Base-by-base conservation (phyloP, 2,797 vertebrate species). In the Gouania willdenowi region DNA sequence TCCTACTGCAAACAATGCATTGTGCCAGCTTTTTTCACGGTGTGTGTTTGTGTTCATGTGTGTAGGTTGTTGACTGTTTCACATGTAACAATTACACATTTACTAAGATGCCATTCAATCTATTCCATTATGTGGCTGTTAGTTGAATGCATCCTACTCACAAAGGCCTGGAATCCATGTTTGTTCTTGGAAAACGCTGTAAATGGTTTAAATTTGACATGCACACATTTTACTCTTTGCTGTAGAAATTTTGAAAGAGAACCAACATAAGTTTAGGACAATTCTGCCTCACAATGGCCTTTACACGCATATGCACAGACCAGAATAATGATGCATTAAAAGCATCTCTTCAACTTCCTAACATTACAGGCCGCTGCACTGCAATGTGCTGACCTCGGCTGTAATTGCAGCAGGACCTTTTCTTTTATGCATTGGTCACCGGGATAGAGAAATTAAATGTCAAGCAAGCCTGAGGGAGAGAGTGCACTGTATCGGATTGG, bases 401-500 rank as follows among this genome's bases (percentile, higher is more conserved):
- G 51, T 74, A 81, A 85, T 74, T 79, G 70, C 60, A 63, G 51
- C 13, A 48, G 51, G 62, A 77, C 74, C 66, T 80, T 75, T 81
- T 75, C 49, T 66, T 79, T 75, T 72, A 74, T 71, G 65, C 58
- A 58, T 52, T 77, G 72, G 66, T 77, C 68, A 76, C 75, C 15
- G 16, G 75, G 63, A 77, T 66, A 38, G 65, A 80, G 53, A 75
- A 79, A 77, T 78, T 25, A 81, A 82, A 83, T 82, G 77, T 81
- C 81, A 85, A 41, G 45, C 44, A 19, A 57, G 65, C 70, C 66
- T 23, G 42, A 66, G 56, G 56, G 55, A 50, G 56, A 58, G 42
- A 11, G 35, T 55, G 41, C 34, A 43, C 44, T 63, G 45, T 59
- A 73, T 59, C 42, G 19, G 37, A 51, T 32, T 75, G 74, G 68